phyloP scores from a whole-genome alignment of 2,888 invertebrate species.

The Lasioglossum figueresi region DNA sequence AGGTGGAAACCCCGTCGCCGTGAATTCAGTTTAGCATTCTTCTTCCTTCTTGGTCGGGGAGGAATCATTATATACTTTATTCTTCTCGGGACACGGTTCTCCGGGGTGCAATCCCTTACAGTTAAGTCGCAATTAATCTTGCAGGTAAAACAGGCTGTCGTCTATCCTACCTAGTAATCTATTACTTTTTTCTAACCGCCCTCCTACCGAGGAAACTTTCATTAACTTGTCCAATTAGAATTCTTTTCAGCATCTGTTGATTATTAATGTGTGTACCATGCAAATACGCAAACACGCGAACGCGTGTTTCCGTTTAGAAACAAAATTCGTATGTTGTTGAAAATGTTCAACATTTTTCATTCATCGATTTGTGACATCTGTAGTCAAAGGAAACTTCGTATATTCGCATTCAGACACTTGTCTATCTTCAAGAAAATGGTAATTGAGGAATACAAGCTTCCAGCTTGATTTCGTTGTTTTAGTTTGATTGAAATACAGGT shows the following conservation, averaged over 20 bases:
- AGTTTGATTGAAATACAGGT: background rate
- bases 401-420: too few relatives aligned
- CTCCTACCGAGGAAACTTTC: background rate
- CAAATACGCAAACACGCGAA: background rate
- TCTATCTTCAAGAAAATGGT: too few relatives aligned
- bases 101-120: background rate
- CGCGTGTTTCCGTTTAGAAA: too few relatives aligned
- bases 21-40: background rate
- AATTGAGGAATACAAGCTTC: too few relatives aligned
- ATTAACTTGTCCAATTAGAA: background rate
- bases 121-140: slow-evolving; percentile 7
- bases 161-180: background rate
- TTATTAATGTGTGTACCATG: background rate
- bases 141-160: background rate
- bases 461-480: too few relatives aligned
- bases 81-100: background rate
- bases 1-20: background rate
- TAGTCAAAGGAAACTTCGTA: background rate
- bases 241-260: background rate
- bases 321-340: too few relatives aligned
- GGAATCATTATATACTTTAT: background rate
- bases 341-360: too few relatives aligned
- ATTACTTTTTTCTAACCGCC: background rate
- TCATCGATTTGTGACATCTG: too few relatives aligned
- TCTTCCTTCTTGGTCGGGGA: background rate